Percentiles rank a stretch among this genome's conserved stretches.
Evolutionary conservation across 2,113 vertebrate species (phyloP).

Genomic region (Sclerurus mexicanus): DNA sequence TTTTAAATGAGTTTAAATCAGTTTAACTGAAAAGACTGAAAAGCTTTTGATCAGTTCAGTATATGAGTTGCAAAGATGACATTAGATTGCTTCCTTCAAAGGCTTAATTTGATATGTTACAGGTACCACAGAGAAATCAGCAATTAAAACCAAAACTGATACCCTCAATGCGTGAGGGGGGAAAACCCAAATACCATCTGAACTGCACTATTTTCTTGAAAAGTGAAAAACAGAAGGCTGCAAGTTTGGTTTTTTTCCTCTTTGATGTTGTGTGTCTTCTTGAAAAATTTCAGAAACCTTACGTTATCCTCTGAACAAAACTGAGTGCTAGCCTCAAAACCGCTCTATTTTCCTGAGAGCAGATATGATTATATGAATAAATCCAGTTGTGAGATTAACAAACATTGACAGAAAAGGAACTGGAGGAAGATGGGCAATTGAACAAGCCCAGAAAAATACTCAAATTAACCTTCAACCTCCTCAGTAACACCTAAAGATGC

Average conservation of each 20-base stretch:
- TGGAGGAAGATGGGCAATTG: neutral
- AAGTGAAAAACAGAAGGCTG: neutral
- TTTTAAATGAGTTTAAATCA: slow-evolving; percentile 56
- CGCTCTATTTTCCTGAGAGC: slow-evolving; percentile 12
- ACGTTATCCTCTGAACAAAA: neutral
- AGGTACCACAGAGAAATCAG: slow-evolving; percentile 30
- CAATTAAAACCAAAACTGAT: slow-evolving; percentile 46
- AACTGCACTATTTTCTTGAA: neutral
- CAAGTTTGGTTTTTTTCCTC: neutral
- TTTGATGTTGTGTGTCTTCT: slow-evolving; percentile 26
- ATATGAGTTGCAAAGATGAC: slow-evolving; percentile 24
- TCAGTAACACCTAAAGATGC: neutral
- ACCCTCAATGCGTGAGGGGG: neutral
- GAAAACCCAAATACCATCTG: neutral
- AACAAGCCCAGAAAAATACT: neutral
- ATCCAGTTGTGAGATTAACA: slow-evolving; percentile 4
- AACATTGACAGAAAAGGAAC: neutral
- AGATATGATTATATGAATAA: slow-evolving; percentile 13
- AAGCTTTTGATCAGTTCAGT: slow-evolving; percentile 59
- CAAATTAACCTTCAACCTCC: slow-evolving; percentile 29
- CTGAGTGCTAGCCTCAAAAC: neutral
- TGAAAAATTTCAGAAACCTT: neutral
- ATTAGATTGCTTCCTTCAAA: slow-evolving; percentile 53
- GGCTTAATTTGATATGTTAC: slow-evolving; percentile 19
- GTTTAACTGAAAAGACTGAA: slow-evolving; percentile 33